A percentile compares a stretch with the other conserved stretches of the same genome.
These are phyloP conservation scores for Nerophis lumbriciformis DNA, from an alignment of 2,113 vertebrate genomes.

Conservation along the genomic window DNA sequence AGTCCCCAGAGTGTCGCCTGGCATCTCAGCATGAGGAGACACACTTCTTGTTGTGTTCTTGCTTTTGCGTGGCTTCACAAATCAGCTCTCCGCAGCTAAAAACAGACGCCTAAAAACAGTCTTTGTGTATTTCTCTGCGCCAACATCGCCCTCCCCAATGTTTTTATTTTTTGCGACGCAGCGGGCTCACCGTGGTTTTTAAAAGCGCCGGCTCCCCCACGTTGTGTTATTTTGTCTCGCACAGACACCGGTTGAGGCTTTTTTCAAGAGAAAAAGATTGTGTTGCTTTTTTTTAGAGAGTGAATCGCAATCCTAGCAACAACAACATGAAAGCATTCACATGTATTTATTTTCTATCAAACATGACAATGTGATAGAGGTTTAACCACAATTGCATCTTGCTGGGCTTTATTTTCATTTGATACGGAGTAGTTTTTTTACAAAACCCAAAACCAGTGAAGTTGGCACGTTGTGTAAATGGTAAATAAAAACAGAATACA, in stretches of 20 bases:
- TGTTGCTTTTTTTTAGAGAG: no score
- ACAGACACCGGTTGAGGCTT: no score
- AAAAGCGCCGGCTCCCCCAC: constrained; percentile 12
- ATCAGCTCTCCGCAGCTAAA: constrained; percentile 55
- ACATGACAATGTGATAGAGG: no score
- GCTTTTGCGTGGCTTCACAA: constrained; percentile 20
- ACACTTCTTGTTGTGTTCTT: constrained; percentile 18
- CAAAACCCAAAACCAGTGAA: no score
- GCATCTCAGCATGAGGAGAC: constrained; percentile 36
- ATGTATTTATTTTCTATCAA: no score
- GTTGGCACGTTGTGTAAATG: no score
- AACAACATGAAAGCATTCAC: background rate
- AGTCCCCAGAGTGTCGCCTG: constrained; percentile 54
- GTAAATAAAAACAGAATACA: no score
- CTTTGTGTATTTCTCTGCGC: constrained; percentile 27
- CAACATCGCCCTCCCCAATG: constrained; percentile 24
- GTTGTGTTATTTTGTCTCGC: constrained; percentile 14
- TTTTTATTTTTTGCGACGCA: constrained; percentile 14
- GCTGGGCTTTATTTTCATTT: no score
- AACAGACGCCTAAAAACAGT: constrained; percentile 40
- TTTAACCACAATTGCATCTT: no score
- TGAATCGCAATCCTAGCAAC: background rate
- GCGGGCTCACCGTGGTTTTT: constrained; percentile 15
- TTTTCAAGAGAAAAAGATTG: no score
- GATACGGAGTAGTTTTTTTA: no score